Evolutionary conservation across 30 jellyfish, hydroid and myxozoan species (phyloP), one percentile per base, ranked within the genome.

Genomic region (Mastigias papua): DNA sequence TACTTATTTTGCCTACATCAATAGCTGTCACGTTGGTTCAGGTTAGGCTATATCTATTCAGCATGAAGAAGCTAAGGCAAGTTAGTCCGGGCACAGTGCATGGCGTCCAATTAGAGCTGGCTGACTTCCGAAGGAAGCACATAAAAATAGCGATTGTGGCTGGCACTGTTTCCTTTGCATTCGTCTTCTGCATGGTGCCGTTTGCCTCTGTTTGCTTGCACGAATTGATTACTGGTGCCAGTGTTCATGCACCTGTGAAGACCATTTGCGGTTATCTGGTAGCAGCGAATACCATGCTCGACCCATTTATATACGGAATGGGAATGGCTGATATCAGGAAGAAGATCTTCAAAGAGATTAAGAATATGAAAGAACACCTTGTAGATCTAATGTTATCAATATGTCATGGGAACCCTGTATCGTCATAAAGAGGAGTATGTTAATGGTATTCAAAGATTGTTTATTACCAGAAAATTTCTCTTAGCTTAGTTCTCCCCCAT

Each of bases 291-390:
- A 31, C 31, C 1, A 1, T 69, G n/a, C 0, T 21, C 21, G 60
- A 69, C 60, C 80, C 80, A 20, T 69, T 26, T 42, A 69, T 69
- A 7, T 69, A 69, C 31, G 80, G 80, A 0, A 1, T 69, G 20
- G 80, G 80, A 3, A 21, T 69, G 57, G 31, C 0, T 0, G 80
- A 69, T 22, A 69, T 25, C 1, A 7, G 80, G 31, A 69, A 21
- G 22, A 48, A 37, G 61, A 31, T 69, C 0, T 6, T 69, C 8
- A 13, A 26, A 1, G 54, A 69, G 16, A 13, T 69, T 2, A 65
- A 26, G 67, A 54, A 21, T 60, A 1, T 31, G 60, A 26, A 31
- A 0, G 61, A 69, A 69, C 16, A 17, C 46, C 23, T 26, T 37
- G 76, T 26, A 9, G 80, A 31, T 7, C 3, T 69, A 11, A 26